Evolutionary conservation across 2,888 invertebrate genomes (phyloP).

Genomic region (Pedicia rivosa): DNA sequence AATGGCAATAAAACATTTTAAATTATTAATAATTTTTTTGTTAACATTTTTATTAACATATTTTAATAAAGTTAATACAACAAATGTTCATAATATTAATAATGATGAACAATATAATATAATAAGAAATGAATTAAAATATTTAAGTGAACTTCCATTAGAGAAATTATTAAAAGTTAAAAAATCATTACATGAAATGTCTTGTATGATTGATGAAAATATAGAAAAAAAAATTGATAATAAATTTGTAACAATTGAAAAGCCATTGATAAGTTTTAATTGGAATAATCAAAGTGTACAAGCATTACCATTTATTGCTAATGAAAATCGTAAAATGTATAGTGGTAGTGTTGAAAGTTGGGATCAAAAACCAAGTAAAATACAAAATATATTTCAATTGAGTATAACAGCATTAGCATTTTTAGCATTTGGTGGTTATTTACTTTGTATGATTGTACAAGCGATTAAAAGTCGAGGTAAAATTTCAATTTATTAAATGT

Average conservation of each 20-base stretch:
- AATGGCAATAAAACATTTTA: too few species aligned
- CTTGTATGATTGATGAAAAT: constrained; percentile 2
- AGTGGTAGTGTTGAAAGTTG: constrained; percentile 21
- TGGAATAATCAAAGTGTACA: not conserved
- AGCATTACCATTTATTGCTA: not conserved
- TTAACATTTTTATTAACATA: too few species aligned
- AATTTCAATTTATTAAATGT: too few species aligned
- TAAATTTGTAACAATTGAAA: not conserved
- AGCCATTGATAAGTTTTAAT: constrained; percentile 1
- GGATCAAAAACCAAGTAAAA: constrained; percentile 39
- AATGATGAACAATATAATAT: too few species aligned
- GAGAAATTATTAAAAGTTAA: constrained; percentile 48
- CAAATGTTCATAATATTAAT: too few species aligned
- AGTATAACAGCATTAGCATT: constrained; percentile 66
- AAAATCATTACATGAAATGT: constrained; percentile 20
- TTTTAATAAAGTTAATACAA: too few species aligned
- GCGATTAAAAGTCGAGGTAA: constrained; percentile 56
- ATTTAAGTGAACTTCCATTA: constrained; percentile 48
- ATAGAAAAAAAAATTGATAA: not conserved
- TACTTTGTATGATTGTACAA: constrained; percentile 60
- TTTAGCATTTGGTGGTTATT: constrained; percentile 70
- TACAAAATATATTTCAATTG: constrained; percentile 59
- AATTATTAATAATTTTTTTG: too few species aligned
- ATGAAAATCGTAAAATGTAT: not conserved
- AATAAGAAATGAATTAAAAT: constrained; percentile 12